A percentile compares a stretch with the other conserved stretches of the same genome.
Conservation (phyloP, 2,797 vertebrate genomes). For the Otolemur crassicaudatus region DNA sequence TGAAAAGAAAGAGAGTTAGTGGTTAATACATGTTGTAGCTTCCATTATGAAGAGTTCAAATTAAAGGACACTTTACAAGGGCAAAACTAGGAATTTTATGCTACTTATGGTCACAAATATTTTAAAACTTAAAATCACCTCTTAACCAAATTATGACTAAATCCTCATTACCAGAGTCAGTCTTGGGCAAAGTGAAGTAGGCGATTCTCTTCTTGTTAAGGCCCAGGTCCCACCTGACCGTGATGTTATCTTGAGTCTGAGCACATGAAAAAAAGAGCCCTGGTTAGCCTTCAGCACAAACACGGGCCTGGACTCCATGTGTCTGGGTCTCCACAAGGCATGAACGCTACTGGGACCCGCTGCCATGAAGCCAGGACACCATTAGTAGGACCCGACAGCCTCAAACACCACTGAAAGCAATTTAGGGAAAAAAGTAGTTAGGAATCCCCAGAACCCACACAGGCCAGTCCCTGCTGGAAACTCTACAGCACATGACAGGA, state of each 20-base stretch:
- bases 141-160: slow-evolving; percentile 79
- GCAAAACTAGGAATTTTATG: slow-evolving; percentile 35
- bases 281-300: slow-evolving; percentile 10
- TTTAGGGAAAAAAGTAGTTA: slow-evolving; percentile 26
- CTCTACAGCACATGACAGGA: background rate
- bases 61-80: slow-evolving; percentile 48
- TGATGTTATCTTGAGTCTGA: slow-evolving; percentile 99
- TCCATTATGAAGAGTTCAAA: slow-evolving; percentile 35
- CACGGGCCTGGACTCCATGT: background rate
- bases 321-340: background rate
- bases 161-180: slow-evolving; percentile 93
- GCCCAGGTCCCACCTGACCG: slow-evolving; percentile 99
- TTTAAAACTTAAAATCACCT: slow-evolving; percentile 82
- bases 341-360: background rate
- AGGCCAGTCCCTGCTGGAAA: background rate
- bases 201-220: slow-evolving; percentile 99
- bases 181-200: slow-evolving; percentile 99
- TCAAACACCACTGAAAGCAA: background rate
- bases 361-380: background rate
- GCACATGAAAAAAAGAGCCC: slow-evolving; percentile 66
- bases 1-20: slow-evolving; percentile 70
- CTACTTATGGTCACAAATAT: slow-evolving; percentile 69
- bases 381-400: background rate
- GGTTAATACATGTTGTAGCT: fast-evolving
- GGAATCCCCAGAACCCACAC: background rate